phyloP scores from a whole-genome alignment of 92 coral and sea anemone genomes.

The Muricea muricata region DNA sequence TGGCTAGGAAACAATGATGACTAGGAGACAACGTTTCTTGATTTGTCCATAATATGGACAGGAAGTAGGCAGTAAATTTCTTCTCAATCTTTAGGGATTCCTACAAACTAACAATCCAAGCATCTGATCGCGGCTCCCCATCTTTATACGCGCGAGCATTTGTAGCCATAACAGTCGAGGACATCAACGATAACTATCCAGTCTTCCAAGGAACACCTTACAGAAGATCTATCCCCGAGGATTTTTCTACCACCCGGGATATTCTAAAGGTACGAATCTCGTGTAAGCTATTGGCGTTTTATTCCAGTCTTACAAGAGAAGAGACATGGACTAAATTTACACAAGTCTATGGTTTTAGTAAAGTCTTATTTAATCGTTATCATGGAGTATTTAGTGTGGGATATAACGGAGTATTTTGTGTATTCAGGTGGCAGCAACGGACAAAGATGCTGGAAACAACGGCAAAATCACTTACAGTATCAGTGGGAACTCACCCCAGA shows the following conservation, averaged over 20 bases:
- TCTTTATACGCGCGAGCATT: background rate
- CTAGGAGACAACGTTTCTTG: too few relatives aligned
- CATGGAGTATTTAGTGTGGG: background rate
- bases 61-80: background rate
- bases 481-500: constrained; percentile 50
- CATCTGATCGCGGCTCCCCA: constrained; percentile 29
- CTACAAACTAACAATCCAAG: constrained; percentile 13
- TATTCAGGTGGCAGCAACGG: constrained; percentile 62
- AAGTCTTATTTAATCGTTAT: background rate
- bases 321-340: too few relatives aligned
- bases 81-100: background rate
- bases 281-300: background rate
- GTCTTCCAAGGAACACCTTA: constrained; percentile 12
- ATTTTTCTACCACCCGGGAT: background rate
- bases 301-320: background rate
- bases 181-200: constrained; percentile 23
- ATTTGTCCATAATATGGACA: background rate
- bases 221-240: background rate
- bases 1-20: background rate
- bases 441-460: constrained; percentile 73
- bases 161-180: background rate
- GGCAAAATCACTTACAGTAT: constrained; percentile 72
- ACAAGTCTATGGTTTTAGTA: background rate
- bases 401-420: background rate
- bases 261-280: constrained; percentile 12